These are phyloP conservation scores for Danio albolineatus DNA, from an alignment of 2,797 vertebrate species.

Conservation along the genomic window DNA sequence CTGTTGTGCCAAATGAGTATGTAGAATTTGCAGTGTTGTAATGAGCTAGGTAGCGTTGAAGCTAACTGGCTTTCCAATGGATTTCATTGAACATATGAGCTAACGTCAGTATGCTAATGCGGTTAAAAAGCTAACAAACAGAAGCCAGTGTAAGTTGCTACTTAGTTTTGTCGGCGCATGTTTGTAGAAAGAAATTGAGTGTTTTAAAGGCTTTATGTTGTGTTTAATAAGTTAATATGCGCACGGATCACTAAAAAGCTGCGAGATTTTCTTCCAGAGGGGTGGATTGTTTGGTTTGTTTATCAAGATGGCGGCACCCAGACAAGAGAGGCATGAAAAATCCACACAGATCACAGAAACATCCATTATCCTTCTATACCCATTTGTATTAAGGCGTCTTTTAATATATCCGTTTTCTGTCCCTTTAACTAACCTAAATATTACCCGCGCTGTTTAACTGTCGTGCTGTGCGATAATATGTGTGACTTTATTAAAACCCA, in stretches of 20 bases:
- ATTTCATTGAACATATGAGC: slow-evolving; percentile 14
- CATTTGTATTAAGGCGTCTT: not conserved
- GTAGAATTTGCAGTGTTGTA: slow-evolving; percentile 27
- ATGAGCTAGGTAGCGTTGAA: slow-evolving; percentile 14
- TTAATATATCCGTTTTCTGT: not conserved
- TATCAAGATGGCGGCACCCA: slow-evolving; percentile 72
- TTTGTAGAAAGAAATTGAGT: not conserved
- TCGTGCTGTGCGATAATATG: not conserved
- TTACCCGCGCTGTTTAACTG: not conserved
- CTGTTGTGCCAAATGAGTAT: slow-evolving; percentile 45
- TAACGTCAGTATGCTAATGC: slow-evolving; percentile 22
- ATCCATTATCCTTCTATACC: not conserved
- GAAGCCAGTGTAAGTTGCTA: not conserved
- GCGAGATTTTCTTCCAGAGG: not conserved
- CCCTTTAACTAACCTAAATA: not conserved
- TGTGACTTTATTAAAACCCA: no score
- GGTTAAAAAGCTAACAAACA: slow-evolving; percentile 8
- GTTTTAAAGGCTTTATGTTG: not conserved
- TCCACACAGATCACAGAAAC: slow-evolving; percentile 17
- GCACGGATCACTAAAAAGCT: not conserved
- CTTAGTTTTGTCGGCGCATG: not conserved
- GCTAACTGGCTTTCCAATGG: slow-evolving; percentile 32
- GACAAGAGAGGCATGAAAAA: slow-evolving; percentile 64
- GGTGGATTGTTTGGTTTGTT: slow-evolving; percentile 60
- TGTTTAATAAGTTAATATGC: not conserved